Base-by-base conservation (phyloP, 2,797 vertebrate genomes). In the Melanotaenia maccullochi region DNA sequence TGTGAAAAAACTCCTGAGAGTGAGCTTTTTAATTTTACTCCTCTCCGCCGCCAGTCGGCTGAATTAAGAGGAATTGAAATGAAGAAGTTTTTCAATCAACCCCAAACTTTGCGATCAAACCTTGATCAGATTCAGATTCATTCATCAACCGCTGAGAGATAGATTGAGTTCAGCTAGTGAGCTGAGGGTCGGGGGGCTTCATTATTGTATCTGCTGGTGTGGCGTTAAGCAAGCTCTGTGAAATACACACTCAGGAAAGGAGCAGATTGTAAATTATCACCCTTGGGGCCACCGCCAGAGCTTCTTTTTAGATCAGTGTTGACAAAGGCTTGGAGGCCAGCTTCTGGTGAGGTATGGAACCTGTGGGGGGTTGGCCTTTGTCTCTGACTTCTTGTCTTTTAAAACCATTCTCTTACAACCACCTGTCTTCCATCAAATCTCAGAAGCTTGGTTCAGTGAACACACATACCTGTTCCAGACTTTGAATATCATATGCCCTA, bases 361-460 rank as follows among this genome's bases (percentile, higher is more conserved):
- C 40, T 33, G 16, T 22, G 47, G 65, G 76, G 40, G 60, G 12
- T 47, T 9, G n/a, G 40, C 60, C 76, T 89, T 88, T 89, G 85
- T 90, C 89, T 81, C 84, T 83, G 80, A 81, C 82, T 87, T 73
- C 64, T 83, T 61, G 51, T 81, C 63, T 89, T 85, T 85, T 81
- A 83, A 65, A 87, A 85, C 60, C 32, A 5, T 74, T 68, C 72
- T 81, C 73, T 84, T 71, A 76, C 77, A 60, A 25, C 84, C 85
- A 87, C 89, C 89, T 90, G 84, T 75, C 84, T 71, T 65, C 73
- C 79, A 87, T 78, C 82, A 89, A 83, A 85, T 73, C 68, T 60
- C 69, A 54, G 58, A 62, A 35, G 14, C 28, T 51, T 24, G 60
- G 64, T 61, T 52, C 35, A 30, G 54, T 6, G 18, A 54, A 22